These are phyloP conservation scores for Chunga burmeisteri DNA, from an alignment of 2,113 vertebrate genomes.

Conservation along the genomic window DNA sequence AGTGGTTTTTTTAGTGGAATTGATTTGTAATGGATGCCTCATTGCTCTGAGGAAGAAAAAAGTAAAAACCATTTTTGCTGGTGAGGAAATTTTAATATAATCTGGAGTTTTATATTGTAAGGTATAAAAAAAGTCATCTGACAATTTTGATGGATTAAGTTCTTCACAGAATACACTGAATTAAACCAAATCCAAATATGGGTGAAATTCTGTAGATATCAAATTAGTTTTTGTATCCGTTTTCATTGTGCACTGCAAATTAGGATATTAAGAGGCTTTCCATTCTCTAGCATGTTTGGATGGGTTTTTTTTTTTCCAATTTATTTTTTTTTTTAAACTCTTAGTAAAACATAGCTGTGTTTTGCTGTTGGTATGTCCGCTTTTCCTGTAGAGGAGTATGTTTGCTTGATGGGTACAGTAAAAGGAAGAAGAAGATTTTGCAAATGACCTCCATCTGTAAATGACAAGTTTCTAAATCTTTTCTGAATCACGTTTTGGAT, in stretches of 20 bases:
- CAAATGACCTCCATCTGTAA: background rate
- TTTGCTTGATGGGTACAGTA: background rate
- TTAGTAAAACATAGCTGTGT: background rate
- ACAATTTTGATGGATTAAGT: background rate
- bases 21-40: background rate
- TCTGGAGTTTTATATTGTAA: background rate
- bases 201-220: background rate
- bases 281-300: background rate
- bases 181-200: background rate
- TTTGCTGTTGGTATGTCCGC: background rate
- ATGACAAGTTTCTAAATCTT: background rate
- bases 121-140: background rate
- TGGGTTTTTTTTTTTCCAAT: background rate
- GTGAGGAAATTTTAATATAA: background rate
- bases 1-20: background rate
- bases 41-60: background rate
- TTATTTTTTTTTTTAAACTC: background rate
- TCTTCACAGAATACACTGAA: background rate
- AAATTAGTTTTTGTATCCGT: background rate
- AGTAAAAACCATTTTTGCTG: background rate
- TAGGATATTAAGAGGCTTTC: background rate
- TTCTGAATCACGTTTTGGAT: background rate
- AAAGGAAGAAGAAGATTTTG: background rate
- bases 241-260: background rate
- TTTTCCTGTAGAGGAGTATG: background rate